A percentile compares a stretch with the other conserved stretches of the same genome.
Evolutionary conservation across 2,797 vertebrate species (phyloP).

Genomic region (Pangasius djambal): DNA sequence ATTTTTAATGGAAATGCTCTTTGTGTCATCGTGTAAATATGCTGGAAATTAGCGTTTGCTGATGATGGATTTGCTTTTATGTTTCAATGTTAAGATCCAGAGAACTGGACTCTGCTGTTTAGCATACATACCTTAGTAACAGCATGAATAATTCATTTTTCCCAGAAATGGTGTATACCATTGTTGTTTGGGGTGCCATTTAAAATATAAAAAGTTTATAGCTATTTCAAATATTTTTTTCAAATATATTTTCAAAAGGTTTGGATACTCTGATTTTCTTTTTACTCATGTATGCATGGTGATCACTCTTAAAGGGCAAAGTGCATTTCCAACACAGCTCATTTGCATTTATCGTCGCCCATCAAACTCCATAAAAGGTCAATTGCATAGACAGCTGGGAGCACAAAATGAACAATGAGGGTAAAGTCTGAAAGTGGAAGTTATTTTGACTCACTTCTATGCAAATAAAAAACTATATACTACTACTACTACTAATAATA

Average conservation of each 20-base stretch:
- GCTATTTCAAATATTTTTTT: neutral
- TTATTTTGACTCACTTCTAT: neutral
- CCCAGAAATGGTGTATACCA: neutral
- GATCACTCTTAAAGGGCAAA: neutral
- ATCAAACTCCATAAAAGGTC: neutral
- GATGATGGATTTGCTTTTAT: constrained; percentile 17
- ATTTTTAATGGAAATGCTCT: constrained; percentile 17
- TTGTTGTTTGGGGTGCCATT: neutral
- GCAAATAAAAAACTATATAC: neutral
- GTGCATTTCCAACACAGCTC: neutral
- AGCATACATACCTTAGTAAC: neutral
- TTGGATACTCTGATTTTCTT: neutral
- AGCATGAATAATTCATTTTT: neutral
- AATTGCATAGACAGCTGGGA: neutral
- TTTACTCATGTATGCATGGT: neutral
- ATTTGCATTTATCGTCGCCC: neutral
- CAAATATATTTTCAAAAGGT: neutral
- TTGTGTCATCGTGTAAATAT: constrained; percentile 12
- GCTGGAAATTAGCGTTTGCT: neutral
- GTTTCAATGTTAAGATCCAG: neutral
- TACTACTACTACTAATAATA: neutral
- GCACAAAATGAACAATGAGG: too few relatives aligned
- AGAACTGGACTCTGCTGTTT: neutral
- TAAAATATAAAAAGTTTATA: neutral
- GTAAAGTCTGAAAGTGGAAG: neutral